Evolutionary conservation across 1,140 invertebrate species (phyloP).

Genomic region (Nymphalis io): DNA sequence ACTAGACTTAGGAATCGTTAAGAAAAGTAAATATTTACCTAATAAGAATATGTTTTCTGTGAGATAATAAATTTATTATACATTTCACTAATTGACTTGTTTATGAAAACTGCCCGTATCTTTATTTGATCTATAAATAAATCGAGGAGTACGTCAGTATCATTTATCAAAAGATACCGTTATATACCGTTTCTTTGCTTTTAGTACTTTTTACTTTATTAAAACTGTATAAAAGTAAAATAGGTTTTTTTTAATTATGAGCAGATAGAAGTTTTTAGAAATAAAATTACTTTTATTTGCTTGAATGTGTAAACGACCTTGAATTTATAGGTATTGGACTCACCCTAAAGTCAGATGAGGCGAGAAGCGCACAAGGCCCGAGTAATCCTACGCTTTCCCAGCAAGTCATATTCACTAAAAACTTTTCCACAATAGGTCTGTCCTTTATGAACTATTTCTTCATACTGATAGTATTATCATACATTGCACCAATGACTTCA

Average conservation of each 20-base stretch:
- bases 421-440: constrained; percentile 80
- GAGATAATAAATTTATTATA: constrained; percentile 18
- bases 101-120: constrained; percentile 29
- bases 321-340: constrained; percentile 56
- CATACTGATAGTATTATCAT: constrained; percentile 52
- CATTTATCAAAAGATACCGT: neutral
- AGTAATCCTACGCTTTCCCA: constrained; percentile 79
- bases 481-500: constrained; percentile 61
- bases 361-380: constrained; percentile 77
- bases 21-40: constrained; percentile 36
- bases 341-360: constrained; percentile 74
- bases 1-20: constrained; percentile 18
- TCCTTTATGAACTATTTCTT: constrained; percentile 50
- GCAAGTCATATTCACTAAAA: constrained; percentile 75
- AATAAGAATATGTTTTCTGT: constrained; percentile 25
- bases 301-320: constrained; percentile 34
- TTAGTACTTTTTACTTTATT: constrained; percentile 6
- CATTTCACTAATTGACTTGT: constrained; percentile 33
- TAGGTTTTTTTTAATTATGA: too few species aligned
- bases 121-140: constrained; percentile 27
- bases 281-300: neutral
- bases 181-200: neutral
- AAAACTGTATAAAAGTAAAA: neutral
- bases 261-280: too few species aligned
- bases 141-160: neutral